Base-by-base conservation (phyloP, 2,113 vertebrate species). In the Lasiurus borealis region DNA sequence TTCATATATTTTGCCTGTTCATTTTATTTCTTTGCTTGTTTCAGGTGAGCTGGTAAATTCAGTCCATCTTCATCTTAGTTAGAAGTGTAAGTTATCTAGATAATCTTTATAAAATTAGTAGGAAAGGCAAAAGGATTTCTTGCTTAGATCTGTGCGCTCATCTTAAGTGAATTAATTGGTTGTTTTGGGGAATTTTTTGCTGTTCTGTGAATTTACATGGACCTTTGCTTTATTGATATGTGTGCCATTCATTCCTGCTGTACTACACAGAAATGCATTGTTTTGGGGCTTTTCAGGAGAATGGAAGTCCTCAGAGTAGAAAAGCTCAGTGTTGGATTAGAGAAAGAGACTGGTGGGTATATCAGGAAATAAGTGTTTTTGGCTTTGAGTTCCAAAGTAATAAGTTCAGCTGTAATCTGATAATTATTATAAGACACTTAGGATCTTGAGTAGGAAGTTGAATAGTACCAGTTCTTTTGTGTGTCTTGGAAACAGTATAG, bases 41-140 rank as follows among this genome's bases (percentile, higher is more conserved):
- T 73, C 44, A 73, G 52, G 23, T 59, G 31, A 71, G 89, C 31
- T 34, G 52, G 23, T 62, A 21, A 83, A 83, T 83, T 16, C 1
- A 82, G 40, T 83, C 31, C 7, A 5, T 80, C 21, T 69, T 40
- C 23, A 52, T 82, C 14, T 73, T 73, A 62, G 64, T 19, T 71
- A 69, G 36, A 72, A 18, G 50, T 48, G 10, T 27, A 72, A 91
- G 40, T 59, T 46, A 29, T 50, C n/a, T 36, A 40, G 52, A 64
- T 73, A 62, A 62, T 36, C 40, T 83, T 81, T 64, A 64, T 62
- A 91, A 54, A 73, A 59, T 91, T 84, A 64, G n/a, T 92, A 44
- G 46, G 71, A 76, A 66, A 73, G 52, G 40, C 21, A 62, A 59
- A 72, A 91, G 23, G 27, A 40, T 75, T n/a, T 85, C 29, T 73